Base-by-base conservation (phyloP, 2,888 invertebrate species). In the Euzetes globulus region DNA sequence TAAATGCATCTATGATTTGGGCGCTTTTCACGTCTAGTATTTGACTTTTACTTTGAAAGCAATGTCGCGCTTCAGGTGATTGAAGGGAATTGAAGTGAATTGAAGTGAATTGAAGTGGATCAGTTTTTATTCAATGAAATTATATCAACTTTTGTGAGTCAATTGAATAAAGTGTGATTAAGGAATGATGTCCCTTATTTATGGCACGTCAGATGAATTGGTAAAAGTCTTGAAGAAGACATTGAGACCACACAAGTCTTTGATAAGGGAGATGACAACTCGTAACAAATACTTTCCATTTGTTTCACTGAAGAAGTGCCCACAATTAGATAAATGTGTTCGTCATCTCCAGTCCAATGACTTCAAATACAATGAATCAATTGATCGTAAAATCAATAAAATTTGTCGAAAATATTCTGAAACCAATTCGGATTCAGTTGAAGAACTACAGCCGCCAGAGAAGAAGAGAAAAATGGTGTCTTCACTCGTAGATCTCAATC, bases 141-240 rank as follows among this genome's bases (percentile, higher is more conserved):
- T 33, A 33, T 33, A 33, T 33, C 4, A 4, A 33, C 9, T 33
- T 33, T 33, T 33, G 33, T 6, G 5, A 33, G 4, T 33, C 9
- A 33, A 33, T 33, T 33, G 33, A 33, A 6, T 33, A 33, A 33
- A 33, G 4, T 33, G 33, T 33, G 4, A 9, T 4, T 9, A 4
- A 33, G 9, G 4, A 33, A 33, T 4, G 4, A 58, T 19, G 19
- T 3, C 58, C 5, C 6, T 13, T 3, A 22, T 58, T 22, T 58
- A 22, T n/a, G 19, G 37, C 1, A 65, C 33, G 6, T 65, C 65
- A 1, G 9, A 33, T 1, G 65, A 37, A 5, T 37, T 65, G 17
- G 65, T 65, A 6, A 65, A 37, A n/a, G 9, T n/a, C n/a, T n/a
- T 65, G 37, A 65, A 65, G 65, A 65, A 37, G n/a, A 65, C 6